Percentiles rank a stretch among this genome's conserved stretches.
phyloP scores from a whole-genome alignment of 2,797 vertebrate genomes.

The Sebastes trivittatus region DNA sequence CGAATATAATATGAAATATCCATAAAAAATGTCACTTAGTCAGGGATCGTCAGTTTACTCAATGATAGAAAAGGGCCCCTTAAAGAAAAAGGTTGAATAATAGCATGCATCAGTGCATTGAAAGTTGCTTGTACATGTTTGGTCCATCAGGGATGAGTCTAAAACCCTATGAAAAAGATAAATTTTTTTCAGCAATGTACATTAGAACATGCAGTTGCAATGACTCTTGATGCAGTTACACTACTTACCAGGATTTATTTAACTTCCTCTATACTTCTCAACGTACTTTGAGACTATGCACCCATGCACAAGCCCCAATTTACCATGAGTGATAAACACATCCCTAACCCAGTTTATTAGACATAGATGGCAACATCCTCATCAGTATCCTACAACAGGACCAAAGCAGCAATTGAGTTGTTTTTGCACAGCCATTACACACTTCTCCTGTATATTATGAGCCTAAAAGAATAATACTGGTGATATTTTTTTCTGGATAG shows the following conservation, averaged over 20 bases:
- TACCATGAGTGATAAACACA: background rate
- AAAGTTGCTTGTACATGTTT: background rate
- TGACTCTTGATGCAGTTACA: background rate
- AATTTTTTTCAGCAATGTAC: background rate
- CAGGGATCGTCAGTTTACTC: too few species aligned
- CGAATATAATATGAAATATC: too few species aligned
- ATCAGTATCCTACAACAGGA: background rate
- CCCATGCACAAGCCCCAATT: background rate
- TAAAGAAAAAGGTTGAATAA: too few species aligned
- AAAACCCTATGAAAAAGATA: background rate
- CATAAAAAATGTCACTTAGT: too few species aligned
- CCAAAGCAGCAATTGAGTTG: background rate
- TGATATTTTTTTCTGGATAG: background rate
- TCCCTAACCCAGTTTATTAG: background rate
- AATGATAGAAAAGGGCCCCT: too few species aligned
- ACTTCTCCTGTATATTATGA: too few species aligned
- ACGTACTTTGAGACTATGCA: background rate
- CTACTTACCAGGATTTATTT: background rate
- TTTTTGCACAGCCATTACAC: background rate
- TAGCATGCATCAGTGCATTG: background rate
- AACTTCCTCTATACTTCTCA: background rate
- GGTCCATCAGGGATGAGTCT: background rate
- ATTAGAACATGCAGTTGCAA: background rate
- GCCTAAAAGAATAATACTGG: too few species aligned
- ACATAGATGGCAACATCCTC: background rate